Base-by-base conservation (phyloP, 2,888 invertebrate genomes). In the Trileptium ribeirensis region DNA sequence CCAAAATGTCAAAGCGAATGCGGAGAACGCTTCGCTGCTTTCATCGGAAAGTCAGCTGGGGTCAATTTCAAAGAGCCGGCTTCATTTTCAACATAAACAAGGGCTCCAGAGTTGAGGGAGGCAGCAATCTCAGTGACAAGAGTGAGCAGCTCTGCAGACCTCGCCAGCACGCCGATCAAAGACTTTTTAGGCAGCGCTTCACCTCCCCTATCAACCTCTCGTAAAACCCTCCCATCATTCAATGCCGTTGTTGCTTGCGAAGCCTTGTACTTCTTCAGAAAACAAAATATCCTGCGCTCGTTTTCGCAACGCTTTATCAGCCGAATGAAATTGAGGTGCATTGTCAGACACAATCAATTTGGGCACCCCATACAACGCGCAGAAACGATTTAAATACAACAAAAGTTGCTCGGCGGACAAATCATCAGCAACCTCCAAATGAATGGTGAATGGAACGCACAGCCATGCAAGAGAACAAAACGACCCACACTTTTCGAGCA, bases 181-280 rank as follows among this genome's bases (percentile, higher is more conserved):
- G 24, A 15, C 24, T 51, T 51, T 51, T 51, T 24, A 51, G 24
- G 24, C 51, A 51, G 8, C 51, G 81, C 83, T 90, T 90, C 2
- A 89, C 64, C 2, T 88, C 78, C 3, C 87, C 85, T 19, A 89
- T 85, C 2, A 90, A 82, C 29, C 89, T 83, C 84, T 90, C 89
- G 86, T 88, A 90, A 84, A 87, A 88, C 67, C 90, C 89, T 89
- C 89, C 24, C 83, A 83, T 86, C 87, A 87, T 0, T 80, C 29
- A 64, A 86, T 86, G n/a, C 75, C 77, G 37, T 83, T 15, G 1
- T 74, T 34, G 31, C 80, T 67, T 74, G 24, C 39, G 1, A 77
- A 74, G 1, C 64, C 64, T 33, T 74, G 33, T 29, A 84, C 40
- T 15, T 1, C 34, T 8, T 29, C 34, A 31, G n/a, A 51, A 1